Base-by-base conservation (phyloP, 1,140 invertebrate genomes). In the Lordiphosa collinella region DNA sequence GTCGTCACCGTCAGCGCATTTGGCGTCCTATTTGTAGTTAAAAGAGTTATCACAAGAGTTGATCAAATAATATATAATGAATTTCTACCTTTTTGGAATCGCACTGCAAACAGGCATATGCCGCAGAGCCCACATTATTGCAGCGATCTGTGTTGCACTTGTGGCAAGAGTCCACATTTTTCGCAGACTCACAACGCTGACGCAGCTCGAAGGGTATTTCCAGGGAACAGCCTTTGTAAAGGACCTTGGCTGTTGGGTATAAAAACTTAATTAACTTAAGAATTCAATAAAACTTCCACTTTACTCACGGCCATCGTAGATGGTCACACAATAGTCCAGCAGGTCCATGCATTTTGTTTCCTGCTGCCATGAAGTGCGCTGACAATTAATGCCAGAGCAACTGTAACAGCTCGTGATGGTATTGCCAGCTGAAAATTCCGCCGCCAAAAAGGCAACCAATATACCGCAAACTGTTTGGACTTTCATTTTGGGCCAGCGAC, bases 121-220 rank as follows among this genome's bases (percentile, higher is more conserved):
- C 46, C 0, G 9, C n/a, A 0, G 76, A 67, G 3, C 86, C 86
- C 2, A 88, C 64, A 52, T 82, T 79, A 44, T 88, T 88, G 66
- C 86, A 88, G 1, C 67, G 60, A 65, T 88, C 67, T 11, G 86
- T 59, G 44, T 86, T 88, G 57, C 86, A 88, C 31, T 88, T 87
- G 40, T 68, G 56, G 12, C 80, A 88, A 10, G 82, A 59, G n/a
- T 29, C 37, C 6, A 35, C 57, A 12, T 40, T 32, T 25, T 25
- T 25, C 6, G 22, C 1, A 4, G 22, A 25, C 10, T 64, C 34
- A 25, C 86, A 88, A 3, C 65, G 74, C 0, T 47, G 44, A 2
- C 80, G 76, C 59, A 87, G 40, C 10, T 59, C 14, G 4, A 38
- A 37, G 6, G 86, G 80, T 41, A 88, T 82, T 37, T 88, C 73